These are phyloP conservation scores for Trichopria drosophilae DNA, from an alignment of 2,888 invertebrate genomes.

Conservation along the genomic window DNA sequence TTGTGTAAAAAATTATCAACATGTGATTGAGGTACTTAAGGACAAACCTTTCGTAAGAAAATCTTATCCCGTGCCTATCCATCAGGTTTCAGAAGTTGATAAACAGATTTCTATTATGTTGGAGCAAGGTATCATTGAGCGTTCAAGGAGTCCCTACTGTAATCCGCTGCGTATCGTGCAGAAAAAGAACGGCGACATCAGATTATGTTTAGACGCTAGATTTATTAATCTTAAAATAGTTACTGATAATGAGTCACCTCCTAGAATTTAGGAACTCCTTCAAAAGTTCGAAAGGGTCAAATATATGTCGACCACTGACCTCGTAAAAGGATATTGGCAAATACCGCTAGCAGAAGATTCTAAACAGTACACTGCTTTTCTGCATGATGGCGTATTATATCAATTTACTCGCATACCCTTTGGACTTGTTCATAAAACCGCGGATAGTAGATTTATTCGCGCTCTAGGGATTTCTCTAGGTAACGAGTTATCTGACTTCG, in stretches of 20 bases:
- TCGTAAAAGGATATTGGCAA: no score
- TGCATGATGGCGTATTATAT: no score
- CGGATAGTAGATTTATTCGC: constrained; percentile 37
- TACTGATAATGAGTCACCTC: constrained; percentile 40
- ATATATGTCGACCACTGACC: constrained; percentile 32
- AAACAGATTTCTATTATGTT: background rate
- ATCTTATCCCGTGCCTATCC: background rate
- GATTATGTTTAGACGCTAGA: constrained; percentile 47
- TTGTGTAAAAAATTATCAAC: background rate
- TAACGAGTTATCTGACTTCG: constrained; percentile 32
- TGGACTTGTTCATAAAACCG: constrained; percentile 41
- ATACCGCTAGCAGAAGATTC: constrained; percentile 13
- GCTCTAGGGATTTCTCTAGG: constrained; percentile 37
- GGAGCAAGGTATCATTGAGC: no score
- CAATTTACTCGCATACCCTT: constrained; percentile 40
- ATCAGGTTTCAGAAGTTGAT: background rate
- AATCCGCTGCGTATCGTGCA: background rate
- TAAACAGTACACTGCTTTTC: constrained; percentile 24
- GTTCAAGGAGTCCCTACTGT: background rate
- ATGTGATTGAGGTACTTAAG: background rate
- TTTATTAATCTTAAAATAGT: constrained; percentile 42
- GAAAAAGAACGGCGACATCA: constrained; percentile 42
- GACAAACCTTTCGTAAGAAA: background rate
- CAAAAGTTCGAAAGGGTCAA: constrained; percentile 25
- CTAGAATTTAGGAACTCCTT: no score